Evolutionary conservation across 2,113 vertebrate genomes (phyloP).

Genomic region (Proteles cristata): DNA sequence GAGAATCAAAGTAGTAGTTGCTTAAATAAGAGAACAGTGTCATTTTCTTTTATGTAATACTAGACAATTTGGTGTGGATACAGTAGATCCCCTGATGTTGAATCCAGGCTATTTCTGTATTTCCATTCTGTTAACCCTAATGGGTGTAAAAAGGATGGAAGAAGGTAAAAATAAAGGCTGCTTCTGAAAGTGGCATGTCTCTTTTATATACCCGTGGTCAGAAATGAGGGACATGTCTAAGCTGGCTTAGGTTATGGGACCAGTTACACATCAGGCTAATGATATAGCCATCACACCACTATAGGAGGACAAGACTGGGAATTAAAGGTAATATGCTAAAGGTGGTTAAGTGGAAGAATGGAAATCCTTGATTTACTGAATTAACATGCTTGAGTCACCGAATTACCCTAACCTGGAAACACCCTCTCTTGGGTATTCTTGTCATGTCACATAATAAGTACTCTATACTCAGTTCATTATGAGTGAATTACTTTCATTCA

Average conservation of each 20-base stretch:
- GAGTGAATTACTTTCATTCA: neutral
- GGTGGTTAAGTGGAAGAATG: accelerated
- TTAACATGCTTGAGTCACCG: neutral
- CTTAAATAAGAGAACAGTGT: neutral
- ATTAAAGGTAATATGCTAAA: neutral
- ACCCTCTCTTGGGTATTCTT: neutral
- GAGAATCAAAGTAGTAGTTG: neutral
- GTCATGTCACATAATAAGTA: neutral
- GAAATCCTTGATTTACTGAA: neutral
- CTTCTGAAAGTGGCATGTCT: neutral
- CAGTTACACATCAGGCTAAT: neutral
- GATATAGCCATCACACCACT: accelerated
- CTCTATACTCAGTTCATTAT: neutral
- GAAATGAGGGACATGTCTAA: neutral
- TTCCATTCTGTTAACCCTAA: neutral
- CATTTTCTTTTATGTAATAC: neutral
- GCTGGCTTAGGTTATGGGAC: neutral
- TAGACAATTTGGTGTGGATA: neutral
- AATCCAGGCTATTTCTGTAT: neutral
- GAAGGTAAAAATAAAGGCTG: neutral
- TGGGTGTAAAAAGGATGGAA: neutral
- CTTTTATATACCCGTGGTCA: neutral
- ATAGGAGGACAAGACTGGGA: too few species aligned
- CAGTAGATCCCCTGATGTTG: too few species aligned
- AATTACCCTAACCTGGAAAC: neutral